Base-by-base conservation (phyloP, 2,888 invertebrate species). In the Agriotes lineatus region DNA sequence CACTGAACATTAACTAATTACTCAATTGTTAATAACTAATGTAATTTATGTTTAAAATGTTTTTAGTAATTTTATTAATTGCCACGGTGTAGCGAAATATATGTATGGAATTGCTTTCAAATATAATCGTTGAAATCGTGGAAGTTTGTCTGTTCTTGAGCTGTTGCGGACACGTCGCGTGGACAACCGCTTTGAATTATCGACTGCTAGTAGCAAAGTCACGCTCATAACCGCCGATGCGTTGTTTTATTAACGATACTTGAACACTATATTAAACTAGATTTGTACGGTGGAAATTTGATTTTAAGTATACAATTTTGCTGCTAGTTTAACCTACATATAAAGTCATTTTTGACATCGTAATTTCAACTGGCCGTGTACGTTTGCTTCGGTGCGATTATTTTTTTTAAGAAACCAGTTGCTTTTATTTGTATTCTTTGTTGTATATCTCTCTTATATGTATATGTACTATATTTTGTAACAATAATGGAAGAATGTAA, bases 21-120 rank as follows among this genome's bases (percentile, higher is more conserved):
- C 58, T 72, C 70, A 72, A 54, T 72, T 74, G 72, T 74, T 74
- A 74, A 72, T 71, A 69, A 67, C 61, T 71, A 71, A 66, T 72
- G 69, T 74, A 72, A 72, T 72, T 72, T 72, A 69, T 72, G 70
- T 70, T 74, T 70, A 70, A 70, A 54, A 65, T 69, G 69, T 69
- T 69, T 69, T 69, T 69, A 69, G 19, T 69, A 69, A 65, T 69
- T 64, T 69, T 65, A 69, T 69, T 69, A 56, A 66, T 66, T 61
- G 61, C 66, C 61, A 69, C 66, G 64, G 69, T 69, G 66, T 69
- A 69, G 69, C 65, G 57, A 61, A 60, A 65, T 68, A 63, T 39
- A 62, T 69, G 67, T 67, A 67, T 67, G 48, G 30, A 67, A 54
- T 67, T 67, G 67, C 67, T 67, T 67, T 67, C 56, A 67, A 67